Evolutionary conservation across 2,888 invertebrate genomes (phyloP), one percentile per base, ranked within the genome.

Genomic region (Melanostoma scalare): DNA sequence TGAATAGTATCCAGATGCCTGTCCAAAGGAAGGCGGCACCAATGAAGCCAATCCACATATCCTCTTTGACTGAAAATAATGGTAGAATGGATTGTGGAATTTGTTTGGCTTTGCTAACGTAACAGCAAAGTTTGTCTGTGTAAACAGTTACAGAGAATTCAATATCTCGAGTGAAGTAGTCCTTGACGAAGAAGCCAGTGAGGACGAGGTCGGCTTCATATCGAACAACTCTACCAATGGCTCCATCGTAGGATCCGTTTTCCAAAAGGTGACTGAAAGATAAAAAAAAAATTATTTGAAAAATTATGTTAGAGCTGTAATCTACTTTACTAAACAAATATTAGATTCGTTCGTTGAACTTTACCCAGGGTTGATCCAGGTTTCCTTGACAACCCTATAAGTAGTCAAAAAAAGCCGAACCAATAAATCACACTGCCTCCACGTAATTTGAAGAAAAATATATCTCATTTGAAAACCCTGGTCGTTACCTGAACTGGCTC

Each of bases 161-260:
- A 0, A 92, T 81, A 2, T 89, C 89, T 0, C 86, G 79, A 2
- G 91, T 88, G 0, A 89, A 88, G 75, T 92, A 92, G 63, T 91
- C 90, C 85, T 92, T 92, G 2, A 92, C 87, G 73, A 92, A 92
- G 77, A 90, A 89, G 0, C 91, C 90, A 1, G 91, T 88, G 68
- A 91, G 87, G 3, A 89, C 88, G 0, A 92, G 87, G 76, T 92
- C 92, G 20, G 88, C 86, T 80, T 90, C 89, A 6, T 87, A 85
- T 3, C 89, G 88, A 42, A 90, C 87, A 0, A 90, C 76, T 4
- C 90, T 89, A 2, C 90, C 91, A 3, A 92, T 86, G 4, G 89
- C 90, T 3, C 92, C 92, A 46, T 87, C 89, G 8, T 87, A 90
- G 0, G 90, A 88, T 0, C 91, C 92, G 85, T 92, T 90, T 2